These are phyloP conservation scores for Chamaea fasciata DNA, from an alignment of 2,113 vertebrate species.

Conservation along the genomic window DNA sequence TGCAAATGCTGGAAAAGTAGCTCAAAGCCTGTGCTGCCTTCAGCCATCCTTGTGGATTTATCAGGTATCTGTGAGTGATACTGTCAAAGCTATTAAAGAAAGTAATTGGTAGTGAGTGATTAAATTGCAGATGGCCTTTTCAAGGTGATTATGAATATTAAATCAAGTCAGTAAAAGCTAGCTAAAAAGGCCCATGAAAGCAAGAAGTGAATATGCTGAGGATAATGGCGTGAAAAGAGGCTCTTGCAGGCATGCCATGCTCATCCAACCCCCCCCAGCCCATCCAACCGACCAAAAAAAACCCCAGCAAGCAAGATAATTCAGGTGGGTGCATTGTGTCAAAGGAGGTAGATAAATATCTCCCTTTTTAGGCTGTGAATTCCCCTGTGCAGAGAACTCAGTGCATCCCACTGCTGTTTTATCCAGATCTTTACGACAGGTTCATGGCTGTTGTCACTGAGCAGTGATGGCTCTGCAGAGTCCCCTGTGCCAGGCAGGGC, in stretches of 20 bases:
- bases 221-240: not conserved
- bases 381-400: not conserved
- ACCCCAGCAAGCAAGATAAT: not conserved
- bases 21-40: not conserved
- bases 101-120: constrained; percentile 65
- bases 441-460: accelerated
- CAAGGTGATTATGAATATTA: constrained; percentile 63
- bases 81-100: constrained; percentile 54
- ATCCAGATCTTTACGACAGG: accelerated
- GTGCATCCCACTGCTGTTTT: not conserved
- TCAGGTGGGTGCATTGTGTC: not conserved
- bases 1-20: not conserved
- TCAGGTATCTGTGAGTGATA: constrained; percentile 30
- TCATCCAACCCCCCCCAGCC: not conserved
- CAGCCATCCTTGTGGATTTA: constrained; percentile 2
- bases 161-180: constrained; percentile 52
- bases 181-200: not conserved
- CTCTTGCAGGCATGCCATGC: not conserved
- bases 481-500: not conserved
- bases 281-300: not conserved
- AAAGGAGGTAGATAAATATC: not conserved
- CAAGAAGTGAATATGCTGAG: not conserved
- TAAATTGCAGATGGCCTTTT: constrained; percentile 70
- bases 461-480: not conserved
- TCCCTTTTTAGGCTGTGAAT: not conserved